Conservation (phyloP, 1,140 invertebrate genomes). For the Platorchestia sp. region DNA sequence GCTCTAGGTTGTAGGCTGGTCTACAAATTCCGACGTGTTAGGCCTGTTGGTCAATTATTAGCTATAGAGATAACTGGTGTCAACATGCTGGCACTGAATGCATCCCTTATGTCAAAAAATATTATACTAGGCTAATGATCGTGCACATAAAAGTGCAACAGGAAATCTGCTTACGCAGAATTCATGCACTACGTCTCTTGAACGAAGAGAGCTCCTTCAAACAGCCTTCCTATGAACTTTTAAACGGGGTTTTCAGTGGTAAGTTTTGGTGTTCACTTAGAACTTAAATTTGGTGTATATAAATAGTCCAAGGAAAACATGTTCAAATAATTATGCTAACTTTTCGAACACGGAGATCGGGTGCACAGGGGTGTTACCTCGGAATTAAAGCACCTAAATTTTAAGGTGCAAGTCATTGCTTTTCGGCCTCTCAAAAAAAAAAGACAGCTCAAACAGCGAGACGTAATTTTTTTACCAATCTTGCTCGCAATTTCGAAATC, state of each 20-base stretch:
- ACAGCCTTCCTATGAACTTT: neutral
- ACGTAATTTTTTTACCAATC: neutral
- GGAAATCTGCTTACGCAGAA: neutral
- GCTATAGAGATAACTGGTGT: neutral
- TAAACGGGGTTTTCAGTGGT: neutral
- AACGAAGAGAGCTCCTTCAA: neutral
- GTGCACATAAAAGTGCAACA: neutral
- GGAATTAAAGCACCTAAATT: neutral
- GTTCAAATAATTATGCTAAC: neutral
- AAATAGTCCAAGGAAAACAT: neutral
- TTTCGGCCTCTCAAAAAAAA: neutral
- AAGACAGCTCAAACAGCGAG: neutral
- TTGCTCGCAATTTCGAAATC: neutral
- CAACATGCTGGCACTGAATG: neutral
- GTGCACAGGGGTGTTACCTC: neutral
- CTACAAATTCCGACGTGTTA: neutral
- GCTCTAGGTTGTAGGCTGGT: neutral
- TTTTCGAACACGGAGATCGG: neutral
- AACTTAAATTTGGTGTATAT: neutral
- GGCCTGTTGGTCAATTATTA: neutral
- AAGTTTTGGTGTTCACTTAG: neutral
- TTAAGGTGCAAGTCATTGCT: neutral
- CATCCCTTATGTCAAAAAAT: neutral
- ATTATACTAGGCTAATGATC: neutral
- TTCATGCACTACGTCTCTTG: neutral